These are phyloP conservation scores for Holcopasites calliopsidis DNA, from an alignment of 1,140 invertebrate species.

Conservation along the genomic window DNA sequence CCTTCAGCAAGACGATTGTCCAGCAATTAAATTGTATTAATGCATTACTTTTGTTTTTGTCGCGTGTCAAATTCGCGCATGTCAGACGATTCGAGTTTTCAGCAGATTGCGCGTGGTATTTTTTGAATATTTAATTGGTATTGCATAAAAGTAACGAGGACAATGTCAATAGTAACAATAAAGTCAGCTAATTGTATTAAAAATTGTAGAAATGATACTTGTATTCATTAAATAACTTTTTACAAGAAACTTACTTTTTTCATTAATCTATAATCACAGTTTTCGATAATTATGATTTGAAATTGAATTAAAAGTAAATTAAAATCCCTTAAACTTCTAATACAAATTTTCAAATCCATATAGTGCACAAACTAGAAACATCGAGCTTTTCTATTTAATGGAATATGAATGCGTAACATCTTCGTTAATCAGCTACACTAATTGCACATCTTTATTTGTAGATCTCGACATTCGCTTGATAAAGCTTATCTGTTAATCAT, in stretches of 20 bases:
- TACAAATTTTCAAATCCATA: no score
- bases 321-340: no score
- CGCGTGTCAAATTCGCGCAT: not conserved
- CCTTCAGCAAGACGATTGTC: not conserved
- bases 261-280: no score
- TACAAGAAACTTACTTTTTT: no score
- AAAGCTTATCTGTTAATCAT: slow-evolving; percentile 40
- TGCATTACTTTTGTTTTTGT: slow-evolving; percentile 10
- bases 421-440: not conserved
- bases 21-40: not conserved
- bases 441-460: slow-evolving; percentile 26
- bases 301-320: no score
- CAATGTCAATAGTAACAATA: not conserved
- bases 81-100: not conserved
- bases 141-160: no score
- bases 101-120: not conserved
- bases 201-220: no score
- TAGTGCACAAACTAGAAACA: no score
- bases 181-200: no score
- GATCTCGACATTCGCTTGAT: slow-evolving; percentile 19
- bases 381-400: not conserved
- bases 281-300: no score
- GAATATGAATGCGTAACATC: not conserved
- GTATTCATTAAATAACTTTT: no score
- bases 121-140: not conserved